These are phyloP conservation scores for Peromyscus aztecus DNA, from an alignment of 2,797 vertebrate species.

Conservation along the genomic window DNA sequence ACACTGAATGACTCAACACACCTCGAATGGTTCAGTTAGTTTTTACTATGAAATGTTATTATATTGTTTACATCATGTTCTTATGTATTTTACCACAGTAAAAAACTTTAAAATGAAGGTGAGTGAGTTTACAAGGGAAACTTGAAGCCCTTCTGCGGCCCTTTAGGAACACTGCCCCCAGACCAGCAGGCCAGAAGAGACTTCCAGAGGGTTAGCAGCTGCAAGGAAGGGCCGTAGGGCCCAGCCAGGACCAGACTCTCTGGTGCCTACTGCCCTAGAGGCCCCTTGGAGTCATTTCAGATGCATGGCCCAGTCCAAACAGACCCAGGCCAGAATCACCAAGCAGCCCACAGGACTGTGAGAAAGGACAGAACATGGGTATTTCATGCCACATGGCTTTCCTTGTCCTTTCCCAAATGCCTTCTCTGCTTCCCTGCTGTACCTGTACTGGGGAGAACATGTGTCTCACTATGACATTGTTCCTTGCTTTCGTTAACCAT, in stretches of 20 bases:
- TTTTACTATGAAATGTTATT: background rate
- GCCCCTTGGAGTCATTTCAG: too few relatives aligned
- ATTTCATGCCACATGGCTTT: background rate
- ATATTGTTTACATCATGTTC: background rate
- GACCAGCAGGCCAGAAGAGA: background rate
- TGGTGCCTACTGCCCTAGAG: background rate
- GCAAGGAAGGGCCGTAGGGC: background rate
- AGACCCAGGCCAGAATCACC: fast-evolving
- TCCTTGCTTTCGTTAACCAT: background rate
- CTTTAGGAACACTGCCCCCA: background rate
- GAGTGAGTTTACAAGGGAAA: background rate
- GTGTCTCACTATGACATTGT: background rate
- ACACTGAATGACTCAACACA: background rate
- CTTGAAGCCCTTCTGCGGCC: background rate
- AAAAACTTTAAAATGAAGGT: background rate
- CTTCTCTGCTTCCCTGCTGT: background rate
- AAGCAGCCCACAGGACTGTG: background rate
- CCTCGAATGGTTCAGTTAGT: background rate
- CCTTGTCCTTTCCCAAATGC: background rate
- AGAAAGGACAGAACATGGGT: fast-evolving
- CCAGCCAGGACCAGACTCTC: background rate
- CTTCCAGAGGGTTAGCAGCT: background rate
- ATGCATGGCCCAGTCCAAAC: background rate
- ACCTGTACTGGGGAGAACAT: background rate
- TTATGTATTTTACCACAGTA: background rate